Conservation (phyloP, 1,140 invertebrate species). For the Frieseomelitta varia region DNA sequence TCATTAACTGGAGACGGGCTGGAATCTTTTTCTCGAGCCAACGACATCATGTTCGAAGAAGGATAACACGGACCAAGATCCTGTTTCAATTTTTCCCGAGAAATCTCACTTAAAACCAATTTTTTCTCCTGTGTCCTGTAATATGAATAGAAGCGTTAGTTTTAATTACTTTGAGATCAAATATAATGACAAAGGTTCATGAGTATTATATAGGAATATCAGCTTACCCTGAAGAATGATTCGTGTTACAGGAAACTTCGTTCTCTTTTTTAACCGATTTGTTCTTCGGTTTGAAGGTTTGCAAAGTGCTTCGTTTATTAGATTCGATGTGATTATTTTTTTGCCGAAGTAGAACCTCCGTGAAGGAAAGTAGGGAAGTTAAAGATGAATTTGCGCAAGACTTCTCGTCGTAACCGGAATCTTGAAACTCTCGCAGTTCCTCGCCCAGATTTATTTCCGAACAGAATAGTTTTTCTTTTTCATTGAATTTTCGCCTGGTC, state of each 20-base stretch:
- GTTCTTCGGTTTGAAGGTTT: constrained; percentile 37
- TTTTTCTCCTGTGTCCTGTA: neutral
- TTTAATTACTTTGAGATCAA: neutral
- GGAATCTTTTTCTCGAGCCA: neutral
- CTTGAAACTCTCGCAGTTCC: constrained; percentile 43
- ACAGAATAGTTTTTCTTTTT: constrained; percentile 43
- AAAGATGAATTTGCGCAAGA: constrained; percentile 52
- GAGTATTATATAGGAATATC: no score
- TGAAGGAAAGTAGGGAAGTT: constrained; percentile 30
- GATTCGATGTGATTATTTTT: constrained; percentile 4
- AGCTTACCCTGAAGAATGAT: neutral
- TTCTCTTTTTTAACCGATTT: neutral
- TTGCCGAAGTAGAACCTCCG: constrained; percentile 21
- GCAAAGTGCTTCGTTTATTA: neutral
- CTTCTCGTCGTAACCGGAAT: constrained; percentile 67
- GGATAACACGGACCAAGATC: constrained; percentile 56
- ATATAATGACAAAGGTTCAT: no score
- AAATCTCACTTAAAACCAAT: constrained; percentile 62
- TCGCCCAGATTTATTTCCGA: constrained; percentile 53
- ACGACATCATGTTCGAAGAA: neutral
- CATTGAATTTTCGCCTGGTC: constrained; percentile 1
- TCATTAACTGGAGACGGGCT: accelerated
- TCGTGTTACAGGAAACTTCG: neutral
- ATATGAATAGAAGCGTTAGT: neutral
- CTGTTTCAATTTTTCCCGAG: constrained; percentile 50